phyloP scores from a whole-genome alignment of 2,888 invertebrate species.

The Macrophya alboannulata region DNA sequence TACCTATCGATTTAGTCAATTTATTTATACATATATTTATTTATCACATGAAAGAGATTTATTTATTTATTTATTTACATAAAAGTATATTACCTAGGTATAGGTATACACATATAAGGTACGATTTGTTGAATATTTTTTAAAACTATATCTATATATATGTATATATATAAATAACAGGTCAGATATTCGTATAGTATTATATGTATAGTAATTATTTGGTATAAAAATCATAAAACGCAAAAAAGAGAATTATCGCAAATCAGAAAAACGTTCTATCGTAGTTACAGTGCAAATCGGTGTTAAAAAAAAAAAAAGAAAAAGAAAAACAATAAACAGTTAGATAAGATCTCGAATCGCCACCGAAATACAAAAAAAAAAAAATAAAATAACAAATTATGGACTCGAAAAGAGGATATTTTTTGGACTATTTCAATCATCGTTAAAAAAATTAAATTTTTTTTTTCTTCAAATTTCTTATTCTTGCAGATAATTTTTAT shows the following conservation, averaged over 20 bases:
- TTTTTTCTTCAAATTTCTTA: too few species aligned
- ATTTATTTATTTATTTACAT: not conserved
- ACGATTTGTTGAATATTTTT: slow-evolving; percentile 8
- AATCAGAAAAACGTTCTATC: too few species aligned
- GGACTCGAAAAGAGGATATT: too few species aligned
- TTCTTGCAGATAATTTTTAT: too few species aligned
- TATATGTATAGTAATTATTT: not conserved
- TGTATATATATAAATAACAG: not conserved
- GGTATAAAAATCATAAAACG: not conserved
- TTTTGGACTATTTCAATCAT: too few species aligned
- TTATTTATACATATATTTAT: not conserved
- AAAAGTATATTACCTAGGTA: not conserved
- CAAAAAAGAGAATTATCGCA: not conserved
- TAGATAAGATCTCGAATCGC: too few species aligned
- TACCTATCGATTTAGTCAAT: not conserved
- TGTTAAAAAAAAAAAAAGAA: not conserved
- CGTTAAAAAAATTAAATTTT: too few species aligned
- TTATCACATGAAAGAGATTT: not conserved
- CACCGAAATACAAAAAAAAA: too few species aligned
- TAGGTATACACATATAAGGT: too few species aligned
- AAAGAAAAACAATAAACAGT: not conserved
- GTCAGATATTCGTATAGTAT: not conserved
- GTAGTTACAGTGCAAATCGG: too few species aligned
- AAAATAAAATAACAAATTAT: too few species aligned
- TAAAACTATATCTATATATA: not conserved